Conservation (phyloP, 2,888 invertebrate genomes). For the Pandemis corylana region DNA sequence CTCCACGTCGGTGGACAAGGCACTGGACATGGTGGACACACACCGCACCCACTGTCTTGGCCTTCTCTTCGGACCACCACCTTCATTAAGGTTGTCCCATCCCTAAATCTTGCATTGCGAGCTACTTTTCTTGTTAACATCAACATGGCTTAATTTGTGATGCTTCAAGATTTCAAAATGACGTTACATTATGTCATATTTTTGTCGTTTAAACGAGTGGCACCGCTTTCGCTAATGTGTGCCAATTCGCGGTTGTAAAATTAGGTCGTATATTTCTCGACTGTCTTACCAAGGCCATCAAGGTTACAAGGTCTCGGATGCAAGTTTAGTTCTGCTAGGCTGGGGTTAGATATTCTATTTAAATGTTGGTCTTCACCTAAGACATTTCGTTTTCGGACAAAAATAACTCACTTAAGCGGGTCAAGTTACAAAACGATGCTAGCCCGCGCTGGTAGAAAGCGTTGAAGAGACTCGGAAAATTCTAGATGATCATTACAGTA, state of each 20-base stretch:
- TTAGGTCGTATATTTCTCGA: constrained; percentile 13
- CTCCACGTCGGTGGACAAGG: constrained; percentile 32
- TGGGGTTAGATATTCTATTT: constrained; percentile 4
- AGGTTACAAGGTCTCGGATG: neutral
- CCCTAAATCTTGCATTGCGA: neutral
- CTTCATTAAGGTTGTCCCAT: neutral
- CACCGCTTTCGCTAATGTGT: neutral
- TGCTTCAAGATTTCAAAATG: neutral
- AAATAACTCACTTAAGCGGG: constrained; percentile 12
- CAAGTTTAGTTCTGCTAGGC: neutral
- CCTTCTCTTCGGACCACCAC: neutral
- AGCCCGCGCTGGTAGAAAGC: neutral
- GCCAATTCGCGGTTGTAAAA: constrained; percentile 1
- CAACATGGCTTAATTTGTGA: neutral
- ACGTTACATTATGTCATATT: neutral
- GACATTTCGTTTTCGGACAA: constrained; percentile 1
- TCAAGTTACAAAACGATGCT: constrained; percentile 2
- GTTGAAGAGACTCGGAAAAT: neutral
- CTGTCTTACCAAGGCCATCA: neutral
- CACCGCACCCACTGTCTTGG: neutral
- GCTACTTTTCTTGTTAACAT: neutral
- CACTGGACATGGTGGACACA: constrained; percentile 30
- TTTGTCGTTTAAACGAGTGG: neutral
- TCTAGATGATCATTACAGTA: neutral
- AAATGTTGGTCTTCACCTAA: neutral